phyloP scores from a whole-genome alignment of 2,888 invertebrate genomes.

The Xylocampa areola region DNA sequence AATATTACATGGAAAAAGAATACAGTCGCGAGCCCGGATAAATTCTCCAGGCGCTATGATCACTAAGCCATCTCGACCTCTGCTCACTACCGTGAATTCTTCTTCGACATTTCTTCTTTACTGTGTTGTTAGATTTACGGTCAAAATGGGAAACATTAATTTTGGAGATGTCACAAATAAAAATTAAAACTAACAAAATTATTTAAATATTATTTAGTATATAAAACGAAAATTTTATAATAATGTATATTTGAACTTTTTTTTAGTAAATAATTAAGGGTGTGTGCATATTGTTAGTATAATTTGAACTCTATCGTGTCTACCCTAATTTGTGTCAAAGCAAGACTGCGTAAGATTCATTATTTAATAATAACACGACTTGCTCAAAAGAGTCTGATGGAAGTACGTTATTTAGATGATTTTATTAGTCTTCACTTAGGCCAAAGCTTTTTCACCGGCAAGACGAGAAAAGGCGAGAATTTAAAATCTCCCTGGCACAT shows the following conservation, averaged over 20 bases:
- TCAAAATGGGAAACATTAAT: background rate
- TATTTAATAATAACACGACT: constrained; percentile 37
- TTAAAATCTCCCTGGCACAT: no score
- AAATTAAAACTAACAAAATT: constrained; percentile 18
- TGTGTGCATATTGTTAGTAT: constrained; percentile 8
- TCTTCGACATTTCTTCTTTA: background rate
- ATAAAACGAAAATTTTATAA: constrained; percentile 37
- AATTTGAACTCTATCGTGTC: background rate
- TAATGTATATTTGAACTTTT: constrained; percentile 32
- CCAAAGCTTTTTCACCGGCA: no score
- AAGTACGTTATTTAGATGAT: constrained; percentile 39
- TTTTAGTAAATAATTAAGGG: constrained; percentile 17
- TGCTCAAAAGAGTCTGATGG: constrained; percentile 53
- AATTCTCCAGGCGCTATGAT: no score
- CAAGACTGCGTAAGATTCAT: constrained; percentile 40
- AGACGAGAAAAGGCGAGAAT: no score
- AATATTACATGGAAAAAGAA: no score
- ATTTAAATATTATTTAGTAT: constrained; percentile 46
- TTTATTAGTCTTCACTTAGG: constrained; percentile 26
- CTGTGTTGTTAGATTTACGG: background rate
- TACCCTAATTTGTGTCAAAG: constrained; percentile 26
- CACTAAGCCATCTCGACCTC: no score
- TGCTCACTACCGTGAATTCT: no score
- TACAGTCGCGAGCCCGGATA: no score
- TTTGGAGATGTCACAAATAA: no score